phyloP scores from a whole-genome alignment of 2,113 vertebrate species.

The Vulpes vulpes region DNA sequence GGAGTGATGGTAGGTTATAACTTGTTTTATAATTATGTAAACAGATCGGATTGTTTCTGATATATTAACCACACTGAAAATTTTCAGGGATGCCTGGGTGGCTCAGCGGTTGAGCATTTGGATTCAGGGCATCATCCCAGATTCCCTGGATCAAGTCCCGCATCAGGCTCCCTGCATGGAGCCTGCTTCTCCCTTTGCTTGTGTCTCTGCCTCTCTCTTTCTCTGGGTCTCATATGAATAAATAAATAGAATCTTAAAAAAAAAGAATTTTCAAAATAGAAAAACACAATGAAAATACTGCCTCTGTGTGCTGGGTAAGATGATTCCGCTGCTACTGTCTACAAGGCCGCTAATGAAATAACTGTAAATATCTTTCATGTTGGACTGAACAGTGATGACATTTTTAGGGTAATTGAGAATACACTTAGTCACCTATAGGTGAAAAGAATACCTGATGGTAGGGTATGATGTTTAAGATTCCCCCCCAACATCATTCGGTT shows the following conservation, averaged over 20 bases:
- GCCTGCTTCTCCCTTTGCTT: too few species aligned
- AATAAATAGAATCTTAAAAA: too few species aligned
- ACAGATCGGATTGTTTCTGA: not conserved
- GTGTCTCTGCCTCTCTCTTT: too few species aligned
- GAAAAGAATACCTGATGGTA: not conserved
- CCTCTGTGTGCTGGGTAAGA: not conserved
- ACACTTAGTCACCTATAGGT: not conserved
- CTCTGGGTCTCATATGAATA: too few species aligned
- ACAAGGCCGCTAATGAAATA: not conserved
- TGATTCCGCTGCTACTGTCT: not conserved
- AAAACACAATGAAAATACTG: slow-evolving; percentile 3
- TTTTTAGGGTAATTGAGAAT: not conserved
- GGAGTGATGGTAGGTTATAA: not conserved
- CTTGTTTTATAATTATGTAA: not conserved
- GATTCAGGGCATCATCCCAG: too few species aligned
- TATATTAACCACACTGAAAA: not conserved
- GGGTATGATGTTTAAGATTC: not conserved
- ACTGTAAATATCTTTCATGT: not conserved
- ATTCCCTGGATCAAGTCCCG: too few species aligned
- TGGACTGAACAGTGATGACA: not conserved
- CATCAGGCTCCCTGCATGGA: too few species aligned
- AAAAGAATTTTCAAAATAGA: not conserved
- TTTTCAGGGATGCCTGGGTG: too few species aligned
- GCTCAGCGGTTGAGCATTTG: too few species aligned
- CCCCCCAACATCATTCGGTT: not conserved